Percentiles rank a stretch among this genome's conserved stretches.
phyloP scores from a whole-genome alignment of 1,140 invertebrate genomes.

The Luehdorfia chinensis region DNA sequence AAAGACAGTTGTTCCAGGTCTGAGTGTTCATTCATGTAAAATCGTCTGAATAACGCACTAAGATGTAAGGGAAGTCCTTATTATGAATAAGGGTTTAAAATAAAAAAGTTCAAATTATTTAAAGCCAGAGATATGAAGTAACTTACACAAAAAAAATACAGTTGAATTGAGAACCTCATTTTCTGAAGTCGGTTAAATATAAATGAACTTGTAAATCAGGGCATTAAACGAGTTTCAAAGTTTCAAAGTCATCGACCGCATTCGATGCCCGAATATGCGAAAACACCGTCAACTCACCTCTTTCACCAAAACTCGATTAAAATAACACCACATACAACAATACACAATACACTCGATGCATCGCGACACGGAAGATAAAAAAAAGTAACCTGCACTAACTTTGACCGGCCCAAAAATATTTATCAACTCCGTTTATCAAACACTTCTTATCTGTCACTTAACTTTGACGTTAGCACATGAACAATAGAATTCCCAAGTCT shows the following conservation, averaged over 20 bases:
- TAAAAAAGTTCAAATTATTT: no score
- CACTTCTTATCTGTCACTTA: slow-evolving; percentile 31
- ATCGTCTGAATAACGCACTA: no score
- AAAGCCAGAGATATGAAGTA: no score
- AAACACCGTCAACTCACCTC: slow-evolving; percentile 48
- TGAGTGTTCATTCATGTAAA: no score
- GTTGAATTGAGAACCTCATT: no score
- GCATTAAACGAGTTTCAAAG: slow-evolving; percentile 10
- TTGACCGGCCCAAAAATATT: slow-evolving; percentile 19
- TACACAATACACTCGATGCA: slow-evolving; percentile 47
- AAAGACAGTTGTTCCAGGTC: no score
- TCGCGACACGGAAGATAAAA: slow-evolving; percentile 46
- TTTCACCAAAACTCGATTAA: slow-evolving; percentile 56
- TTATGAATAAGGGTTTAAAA: no score
- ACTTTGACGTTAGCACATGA: slow-evolving; percentile 18
- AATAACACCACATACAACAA: slow-evolving; percentile 43
- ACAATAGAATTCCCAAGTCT: neutral
- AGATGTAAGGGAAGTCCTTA: no score
- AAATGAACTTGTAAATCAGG: neutral
- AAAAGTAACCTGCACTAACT: slow-evolving; percentile 25
- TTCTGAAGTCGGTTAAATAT: no score
- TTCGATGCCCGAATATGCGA: slow-evolving; percentile 46
- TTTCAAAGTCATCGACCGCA: slow-evolving; percentile 23
- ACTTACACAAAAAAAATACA: no score
- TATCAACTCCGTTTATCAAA: slow-evolving; percentile 23